These are phyloP conservation scores for Calephelis perditalis DNA, from an alignment of 2,888 invertebrate species.

Conservation along the genomic window DNA sequence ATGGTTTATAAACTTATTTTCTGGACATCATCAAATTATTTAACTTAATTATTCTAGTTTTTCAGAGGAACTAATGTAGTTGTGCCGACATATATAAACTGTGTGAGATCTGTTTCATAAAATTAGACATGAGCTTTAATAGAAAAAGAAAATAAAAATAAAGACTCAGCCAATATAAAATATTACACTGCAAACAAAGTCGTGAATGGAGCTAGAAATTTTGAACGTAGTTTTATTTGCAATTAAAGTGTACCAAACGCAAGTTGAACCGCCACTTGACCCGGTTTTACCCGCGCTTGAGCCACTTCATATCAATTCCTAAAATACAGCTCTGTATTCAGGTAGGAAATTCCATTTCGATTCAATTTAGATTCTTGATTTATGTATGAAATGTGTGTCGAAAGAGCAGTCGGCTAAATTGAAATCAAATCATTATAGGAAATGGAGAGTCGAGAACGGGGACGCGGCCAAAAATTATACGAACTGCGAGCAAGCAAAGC, in stretches of 20 bases:
- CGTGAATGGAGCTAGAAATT: conserved; percentile 17
- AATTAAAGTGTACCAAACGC: conserved; percentile 17
- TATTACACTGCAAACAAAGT: conserved; percentile 16
- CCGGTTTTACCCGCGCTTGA: conserved; percentile 8
- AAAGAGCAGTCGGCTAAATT: conserved; percentile 16
- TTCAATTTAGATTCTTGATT: conserved; percentile 30
- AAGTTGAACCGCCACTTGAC: conserved; percentile 13
- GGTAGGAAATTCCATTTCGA: conserved; percentile 19
- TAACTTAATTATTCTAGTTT: too few relatives aligned
- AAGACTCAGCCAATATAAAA: conserved; percentile 8
- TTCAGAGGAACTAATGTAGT: too few relatives aligned
- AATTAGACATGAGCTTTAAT: neutral
- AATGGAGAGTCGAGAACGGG: neutral
- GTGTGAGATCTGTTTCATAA: neutral
- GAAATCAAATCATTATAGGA: conserved; percentile 15
- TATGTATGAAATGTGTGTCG: conserved; percentile 25
- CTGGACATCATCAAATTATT: too few relatives aligned
- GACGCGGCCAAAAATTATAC: conserved; percentile 11
- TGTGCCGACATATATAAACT: too few relatives aligned
- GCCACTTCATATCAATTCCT: conserved; percentile 19
- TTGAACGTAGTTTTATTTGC: conserved; percentile 16
- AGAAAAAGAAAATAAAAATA: conserved; percentile 2
- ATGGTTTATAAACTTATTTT: too few relatives aligned
- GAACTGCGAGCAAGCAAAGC: neutral
- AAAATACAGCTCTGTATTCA: conserved; percentile 17